A percentile compares a stretch with the other conserved stretches of the same genome.
Conservation (phyloP, 1,140 invertebrate species). For the Tribolium castaneum region DNA sequence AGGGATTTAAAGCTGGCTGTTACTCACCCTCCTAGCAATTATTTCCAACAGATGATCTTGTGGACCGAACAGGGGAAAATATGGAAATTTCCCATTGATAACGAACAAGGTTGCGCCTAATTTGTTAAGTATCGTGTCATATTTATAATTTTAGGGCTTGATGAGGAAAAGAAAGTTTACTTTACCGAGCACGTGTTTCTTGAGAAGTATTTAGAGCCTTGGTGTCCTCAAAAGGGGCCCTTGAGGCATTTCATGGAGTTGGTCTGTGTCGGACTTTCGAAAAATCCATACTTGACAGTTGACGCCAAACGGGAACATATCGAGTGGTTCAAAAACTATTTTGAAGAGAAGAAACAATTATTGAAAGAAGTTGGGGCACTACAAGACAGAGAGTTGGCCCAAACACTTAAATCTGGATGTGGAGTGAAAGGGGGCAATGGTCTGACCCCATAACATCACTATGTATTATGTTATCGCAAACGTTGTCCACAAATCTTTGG, state of each 20-base stretch:
- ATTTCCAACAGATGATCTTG: slow-evolving; percentile 91
- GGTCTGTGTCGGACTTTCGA: slow-evolving; percentile 92
- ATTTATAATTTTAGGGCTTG: slow-evolving; percentile 71
- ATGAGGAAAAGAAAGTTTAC: slow-evolving; percentile 81
- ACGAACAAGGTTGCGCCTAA: slow-evolving; percentile 85
- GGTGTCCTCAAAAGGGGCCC: slow-evolving; percentile 91
- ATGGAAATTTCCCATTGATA: slow-evolving; percentile 98
- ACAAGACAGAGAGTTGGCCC: slow-evolving; percentile 23
- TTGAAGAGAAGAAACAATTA: slow-evolving; percentile 82
- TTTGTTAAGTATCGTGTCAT: no score
- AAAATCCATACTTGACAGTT: slow-evolving; percentile 92
- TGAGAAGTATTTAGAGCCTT: slow-evolving; percentile 83
- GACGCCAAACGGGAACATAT: slow-evolving; percentile 92
- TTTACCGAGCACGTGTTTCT: slow-evolving; percentile 96
- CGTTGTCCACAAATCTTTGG: slow-evolving; percentile 76
- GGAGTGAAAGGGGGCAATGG: slow-evolving; percentile 87
- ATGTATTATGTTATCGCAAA: slow-evolving; percentile 86
- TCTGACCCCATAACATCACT: slow-evolving; percentile 85
- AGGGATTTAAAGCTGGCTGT: slow-evolving; percentile 74
- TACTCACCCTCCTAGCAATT: slow-evolving; percentile 83
- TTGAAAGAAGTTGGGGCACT: slow-evolving; percentile 73
- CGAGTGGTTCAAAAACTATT: slow-evolving; percentile 93
- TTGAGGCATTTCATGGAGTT: slow-evolving; percentile 97
- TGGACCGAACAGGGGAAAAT: slow-evolving; percentile 96
- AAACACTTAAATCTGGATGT: slow-evolving; percentile 68